phyloP scores from a whole-genome alignment of 2,113 vertebrate species.

The Canis aureus region DNA sequence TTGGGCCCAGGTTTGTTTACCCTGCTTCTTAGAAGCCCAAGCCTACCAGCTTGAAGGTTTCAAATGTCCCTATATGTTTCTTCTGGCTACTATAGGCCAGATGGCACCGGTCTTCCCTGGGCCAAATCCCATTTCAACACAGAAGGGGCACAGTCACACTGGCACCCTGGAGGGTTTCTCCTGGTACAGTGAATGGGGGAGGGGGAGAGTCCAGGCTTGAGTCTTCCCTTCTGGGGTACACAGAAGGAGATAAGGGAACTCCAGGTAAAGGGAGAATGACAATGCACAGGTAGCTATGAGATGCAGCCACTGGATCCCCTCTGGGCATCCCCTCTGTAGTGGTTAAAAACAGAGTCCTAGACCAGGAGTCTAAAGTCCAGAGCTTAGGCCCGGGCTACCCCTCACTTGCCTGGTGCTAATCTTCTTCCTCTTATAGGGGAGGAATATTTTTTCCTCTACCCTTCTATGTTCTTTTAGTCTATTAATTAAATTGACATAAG shows the following conservation, averaged over 20 bases:
- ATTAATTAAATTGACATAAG: not conserved
- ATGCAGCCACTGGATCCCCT: not conserved
- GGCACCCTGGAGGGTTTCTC: not conserved
- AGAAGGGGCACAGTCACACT: not conserved
- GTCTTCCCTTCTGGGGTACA: not conserved
- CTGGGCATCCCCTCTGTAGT: too few relatives aligned
- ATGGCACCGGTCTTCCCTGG: not conserved
- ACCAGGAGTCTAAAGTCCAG: too few relatives aligned
- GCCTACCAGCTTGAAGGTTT: conserved; percentile 8
- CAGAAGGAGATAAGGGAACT: not conserved
- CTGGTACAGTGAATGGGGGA: not conserved
- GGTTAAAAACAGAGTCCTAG: not conserved
- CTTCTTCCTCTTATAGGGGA: not conserved
- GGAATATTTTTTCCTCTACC: not conserved
- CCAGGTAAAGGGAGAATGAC: not conserved
- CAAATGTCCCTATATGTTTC: not conserved
- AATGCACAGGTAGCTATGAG: not conserved
- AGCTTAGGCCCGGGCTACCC: not conserved
- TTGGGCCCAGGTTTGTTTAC: conserved; percentile 77
- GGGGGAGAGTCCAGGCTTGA: not conserved
- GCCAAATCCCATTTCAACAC: not conserved
- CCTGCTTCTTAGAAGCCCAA: conserved; percentile 59
- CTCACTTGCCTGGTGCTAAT: not conserved
- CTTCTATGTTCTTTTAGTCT: not conserved
- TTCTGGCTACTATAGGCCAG: not conserved